Conservation (phyloP, 2,797 vertebrate genomes). For the Sus cebifrons region DNA sequence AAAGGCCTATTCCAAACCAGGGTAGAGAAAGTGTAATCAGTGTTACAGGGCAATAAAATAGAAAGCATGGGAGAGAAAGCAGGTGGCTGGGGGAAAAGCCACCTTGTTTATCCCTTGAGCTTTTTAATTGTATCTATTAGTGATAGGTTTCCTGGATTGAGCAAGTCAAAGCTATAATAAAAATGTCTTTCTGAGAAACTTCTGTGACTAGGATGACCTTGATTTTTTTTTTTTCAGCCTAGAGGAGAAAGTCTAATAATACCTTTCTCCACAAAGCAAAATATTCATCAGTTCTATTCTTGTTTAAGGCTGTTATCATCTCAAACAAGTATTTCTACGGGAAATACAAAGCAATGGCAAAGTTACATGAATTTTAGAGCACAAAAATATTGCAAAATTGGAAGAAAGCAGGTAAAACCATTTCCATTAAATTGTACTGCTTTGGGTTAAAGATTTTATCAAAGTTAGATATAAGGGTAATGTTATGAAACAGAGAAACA, state of each 20-base stretch:
- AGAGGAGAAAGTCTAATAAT: slow-evolving; percentile 70
- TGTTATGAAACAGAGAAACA: slow-evolving; percentile 24
- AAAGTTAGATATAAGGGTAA: slow-evolving; percentile 28
- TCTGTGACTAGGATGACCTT: slow-evolving; percentile 40
- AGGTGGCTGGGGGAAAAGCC: slow-evolving; percentile 62
- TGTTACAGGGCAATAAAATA: neutral
- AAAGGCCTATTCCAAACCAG: neutral
- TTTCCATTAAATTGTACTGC: slow-evolving; percentile 52
- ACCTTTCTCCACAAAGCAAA: slow-evolving; percentile 56
- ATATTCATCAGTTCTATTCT: slow-evolving; percentile 50
- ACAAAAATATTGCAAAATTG: slow-evolving; percentile 53
- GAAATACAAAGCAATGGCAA: slow-evolving; percentile 48
- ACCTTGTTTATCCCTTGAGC: slow-evolving; percentile 71
- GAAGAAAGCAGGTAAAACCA: slow-evolving; percentile 57
- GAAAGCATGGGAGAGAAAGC: slow-evolving; percentile 69
- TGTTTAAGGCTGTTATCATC: slow-evolving; percentile 55
- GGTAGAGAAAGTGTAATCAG: neutral
- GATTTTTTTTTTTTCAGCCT: slow-evolving; percentile 32
- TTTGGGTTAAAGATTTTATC: slow-evolving; percentile 58
- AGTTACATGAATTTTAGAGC: slow-evolving; percentile 67
- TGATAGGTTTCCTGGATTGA: slow-evolving; percentile 64
- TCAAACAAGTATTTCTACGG: slow-evolving; percentile 46
- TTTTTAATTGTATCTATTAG: slow-evolving; percentile 52
- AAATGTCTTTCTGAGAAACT: slow-evolving; percentile 57
- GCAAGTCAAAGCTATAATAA: slow-evolving; percentile 67